Conservation (phyloP, 2,797 vertebrate genomes). For the Bradypodion pumilum region DNA sequence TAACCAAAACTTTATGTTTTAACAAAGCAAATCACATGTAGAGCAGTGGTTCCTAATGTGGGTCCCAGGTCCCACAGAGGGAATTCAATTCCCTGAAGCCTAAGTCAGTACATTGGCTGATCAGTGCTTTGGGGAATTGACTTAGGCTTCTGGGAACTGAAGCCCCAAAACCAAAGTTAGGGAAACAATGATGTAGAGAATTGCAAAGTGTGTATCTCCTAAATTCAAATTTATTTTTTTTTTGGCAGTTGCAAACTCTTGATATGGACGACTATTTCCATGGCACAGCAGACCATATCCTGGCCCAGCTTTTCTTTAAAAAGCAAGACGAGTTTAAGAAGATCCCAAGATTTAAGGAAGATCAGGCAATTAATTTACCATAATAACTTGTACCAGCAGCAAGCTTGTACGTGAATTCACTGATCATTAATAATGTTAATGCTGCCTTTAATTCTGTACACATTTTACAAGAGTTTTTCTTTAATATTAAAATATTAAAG, state of each 20-base stretch:
- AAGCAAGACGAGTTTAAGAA: constrained; percentile 73
- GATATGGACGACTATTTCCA: constrained; percentile 71
- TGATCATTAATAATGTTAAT: neutral
- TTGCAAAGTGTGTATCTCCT: neutral
- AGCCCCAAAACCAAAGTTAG: too few relatives aligned
- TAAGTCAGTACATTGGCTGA: too few relatives aligned
- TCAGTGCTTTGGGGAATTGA: too few relatives aligned
- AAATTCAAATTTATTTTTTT: fast-evolving
- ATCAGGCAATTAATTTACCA: constrained; percentile 57
- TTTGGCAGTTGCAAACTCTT: constrained; percentile 68
- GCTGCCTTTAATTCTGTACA: neutral
- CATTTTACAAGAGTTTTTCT: neutral
- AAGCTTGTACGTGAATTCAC: fast-evolving
- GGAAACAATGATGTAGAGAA: neutral
- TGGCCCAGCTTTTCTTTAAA: constrained; percentile 74
- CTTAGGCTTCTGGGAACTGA: too few relatives aligned
- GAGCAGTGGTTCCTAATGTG: too few relatives aligned
- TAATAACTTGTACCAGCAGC: neutral
- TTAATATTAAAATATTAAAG: neutral
- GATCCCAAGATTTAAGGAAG: constrained; percentile 58
- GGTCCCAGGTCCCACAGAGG: too few relatives aligned
- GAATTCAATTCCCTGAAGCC: too few relatives aligned
- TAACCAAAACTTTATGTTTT: neutral
- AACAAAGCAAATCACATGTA: neutral
- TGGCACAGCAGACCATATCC: constrained; percentile 66